phyloP scores from a whole-genome alignment of 30 jellyfish, hydroid and myxozoan species.

The Calvadosia cruxmelitensis region DNA sequence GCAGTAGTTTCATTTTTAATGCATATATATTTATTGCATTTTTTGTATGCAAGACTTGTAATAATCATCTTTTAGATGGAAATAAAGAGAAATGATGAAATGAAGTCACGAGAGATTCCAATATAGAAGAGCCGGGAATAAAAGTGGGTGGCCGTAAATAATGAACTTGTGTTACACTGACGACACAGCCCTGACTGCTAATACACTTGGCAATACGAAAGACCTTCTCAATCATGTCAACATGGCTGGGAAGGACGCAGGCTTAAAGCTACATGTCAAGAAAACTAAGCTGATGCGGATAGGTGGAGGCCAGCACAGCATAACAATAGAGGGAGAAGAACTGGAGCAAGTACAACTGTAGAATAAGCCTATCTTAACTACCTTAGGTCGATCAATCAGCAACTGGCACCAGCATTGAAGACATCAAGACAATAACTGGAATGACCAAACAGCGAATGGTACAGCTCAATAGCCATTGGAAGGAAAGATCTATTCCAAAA shows the following conservation, averaged over 20 bases:
- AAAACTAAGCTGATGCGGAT: slow-evolving; percentile 16
- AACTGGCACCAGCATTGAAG: neutral
- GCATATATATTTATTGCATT: no score
- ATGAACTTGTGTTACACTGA: slow-evolving; percentile 7
- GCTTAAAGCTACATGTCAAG: neutral
- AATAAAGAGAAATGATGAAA: no score
- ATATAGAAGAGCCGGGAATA: slow-evolving; percentile 6
- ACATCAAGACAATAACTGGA: slow-evolving; percentile 1
- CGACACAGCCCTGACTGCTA: slow-evolving; percentile 11
- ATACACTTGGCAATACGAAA: slow-evolving; percentile 1
- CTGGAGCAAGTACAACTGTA: neutral
- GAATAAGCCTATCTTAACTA: neutral
- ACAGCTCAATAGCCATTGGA: neutral
- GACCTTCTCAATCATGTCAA: neutral
- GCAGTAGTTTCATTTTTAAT: no score
- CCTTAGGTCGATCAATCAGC: no score
- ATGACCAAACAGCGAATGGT: slow-evolving; percentile 1
- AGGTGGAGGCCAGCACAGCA: neutral
- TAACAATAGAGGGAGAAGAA: neutral
- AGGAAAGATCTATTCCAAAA: neutral
- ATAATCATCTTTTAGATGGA: no score
- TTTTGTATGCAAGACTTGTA: no score
- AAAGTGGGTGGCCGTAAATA: slow-evolving; percentile 1
- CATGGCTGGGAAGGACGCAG: neutral
- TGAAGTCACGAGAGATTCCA: no score